Conservation (phyloP, 1,140 invertebrate genomes). For the Sesamia nonagrioides region DNA sequence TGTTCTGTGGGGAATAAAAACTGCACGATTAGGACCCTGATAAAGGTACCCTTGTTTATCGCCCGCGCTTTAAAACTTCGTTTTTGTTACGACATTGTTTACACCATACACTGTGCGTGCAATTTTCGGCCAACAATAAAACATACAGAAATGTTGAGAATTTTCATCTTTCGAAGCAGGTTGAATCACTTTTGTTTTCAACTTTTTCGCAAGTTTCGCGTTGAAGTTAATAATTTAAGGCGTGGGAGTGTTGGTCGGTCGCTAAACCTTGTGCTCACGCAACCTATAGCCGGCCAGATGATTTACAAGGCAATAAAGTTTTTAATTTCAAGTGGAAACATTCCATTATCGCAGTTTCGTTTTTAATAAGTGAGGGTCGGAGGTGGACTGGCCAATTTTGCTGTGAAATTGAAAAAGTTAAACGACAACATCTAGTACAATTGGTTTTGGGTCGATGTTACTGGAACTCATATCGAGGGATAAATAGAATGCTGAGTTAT, state of each 20-base stretch:
- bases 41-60: constrained; percentile 40
- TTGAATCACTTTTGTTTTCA: constrained; percentile 55
- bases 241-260: constrained; percentile 21
- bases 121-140: constrained; percentile 42
- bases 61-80: constrained; percentile 23
- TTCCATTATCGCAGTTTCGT: constrained; percentile 60
- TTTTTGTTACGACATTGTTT: constrained; percentile 48
- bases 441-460: constrained; percentile 51
- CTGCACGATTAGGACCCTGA: constrained; percentile 61
- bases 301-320: constrained; percentile 64
- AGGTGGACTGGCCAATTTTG: constrained; percentile 57
- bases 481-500: constrained; percentile 30
- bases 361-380: constrained; percentile 60
- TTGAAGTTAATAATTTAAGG: constrained; percentile 56
- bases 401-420: constrained; percentile 66
- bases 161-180: constrained; percentile 49
- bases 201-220: constrained; percentile 35
- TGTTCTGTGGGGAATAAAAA: constrained; percentile 72
- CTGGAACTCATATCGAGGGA: constrained; percentile 43
- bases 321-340: constrained; percentile 61
- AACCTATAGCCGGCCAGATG: constrained; percentile 50
- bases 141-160: constrained; percentile 45
- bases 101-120: constrained; percentile 21
- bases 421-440: constrained; percentile 58
- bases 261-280: constrained; percentile 56